Conservation (phyloP, 1,140 invertebrate species). For the Laupala kohalensis region DNA sequence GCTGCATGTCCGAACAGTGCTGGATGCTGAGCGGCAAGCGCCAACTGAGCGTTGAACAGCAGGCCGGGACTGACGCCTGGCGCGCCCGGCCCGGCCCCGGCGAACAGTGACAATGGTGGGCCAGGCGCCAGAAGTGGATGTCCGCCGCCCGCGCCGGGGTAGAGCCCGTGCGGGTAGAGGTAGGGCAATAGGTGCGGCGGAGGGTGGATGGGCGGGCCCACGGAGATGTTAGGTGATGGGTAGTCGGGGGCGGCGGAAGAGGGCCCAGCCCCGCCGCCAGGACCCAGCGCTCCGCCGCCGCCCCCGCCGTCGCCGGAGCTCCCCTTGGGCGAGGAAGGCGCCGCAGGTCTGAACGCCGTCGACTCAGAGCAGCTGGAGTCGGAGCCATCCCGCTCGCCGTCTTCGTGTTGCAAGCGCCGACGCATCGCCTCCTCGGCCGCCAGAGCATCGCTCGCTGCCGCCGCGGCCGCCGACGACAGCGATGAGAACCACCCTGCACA, state of each 20-base stretch:
- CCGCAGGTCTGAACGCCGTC: constrained; percentile 12
- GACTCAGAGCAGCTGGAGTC: constrained; percentile 27
- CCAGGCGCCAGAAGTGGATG: constrained; percentile 48
- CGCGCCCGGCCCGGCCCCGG: constrained; percentile 34
- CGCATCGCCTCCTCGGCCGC: constrained; percentile 23
- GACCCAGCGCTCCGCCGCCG: background rate
- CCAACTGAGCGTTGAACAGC: constrained; percentile 68
- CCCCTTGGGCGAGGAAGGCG: constrained; percentile 7
- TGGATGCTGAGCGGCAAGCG: constrained; percentile 65
- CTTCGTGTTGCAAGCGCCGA: constrained; percentile 18
- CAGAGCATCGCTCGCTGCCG: constrained; percentile 31
- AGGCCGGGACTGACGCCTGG: constrained; percentile 55
- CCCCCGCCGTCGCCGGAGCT: constrained; percentile 26
- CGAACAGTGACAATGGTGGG: constrained; percentile 27
- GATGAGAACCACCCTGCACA: constrained; percentile 20
- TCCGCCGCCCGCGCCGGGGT: constrained; percentile 37
- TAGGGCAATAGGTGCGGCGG: constrained; percentile 70
- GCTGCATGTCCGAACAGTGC: constrained; percentile 51
- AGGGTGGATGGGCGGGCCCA: constrained; percentile 76
- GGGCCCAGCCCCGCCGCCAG: constrained; percentile 3
- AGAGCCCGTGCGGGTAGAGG: constrained; percentile 68
- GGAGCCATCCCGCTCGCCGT: constrained; percentile 19
- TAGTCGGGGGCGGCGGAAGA: constrained; percentile 39
- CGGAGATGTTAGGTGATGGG: constrained; percentile 70
- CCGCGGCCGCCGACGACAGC: constrained; percentile 31